Conservation (phyloP, 1,140 invertebrate species). For the Calliopsis andreniformis region DNA sequence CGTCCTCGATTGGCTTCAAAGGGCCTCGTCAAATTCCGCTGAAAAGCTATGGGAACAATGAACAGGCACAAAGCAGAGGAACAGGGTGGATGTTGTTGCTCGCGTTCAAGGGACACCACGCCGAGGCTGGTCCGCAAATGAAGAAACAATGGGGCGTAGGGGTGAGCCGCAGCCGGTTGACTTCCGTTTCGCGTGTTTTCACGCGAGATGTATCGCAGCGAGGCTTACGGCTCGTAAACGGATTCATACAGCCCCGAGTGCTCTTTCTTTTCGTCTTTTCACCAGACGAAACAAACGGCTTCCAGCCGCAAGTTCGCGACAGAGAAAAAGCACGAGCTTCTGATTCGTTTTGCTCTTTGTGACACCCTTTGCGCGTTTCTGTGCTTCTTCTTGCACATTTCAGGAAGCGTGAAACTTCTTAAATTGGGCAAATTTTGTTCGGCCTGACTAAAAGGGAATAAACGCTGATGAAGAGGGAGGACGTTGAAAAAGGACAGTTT, state of each 20-base stretch:
- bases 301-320: not conserved
- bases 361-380: not conserved
- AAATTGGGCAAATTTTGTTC: too few species aligned
- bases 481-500: too few species aligned
- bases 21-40: not conserved
- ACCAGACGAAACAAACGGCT: slow-evolving; percentile 28
- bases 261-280: slow-evolving; percentile 4
- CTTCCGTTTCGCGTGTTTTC: slow-evolving; percentile 19
- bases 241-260: slow-evolving; percentile 31
- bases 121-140: slow-evolving; percentile 2
- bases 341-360: not conserved
- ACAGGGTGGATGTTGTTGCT: slow-evolving; percentile 8
- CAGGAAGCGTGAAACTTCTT: too few species aligned
- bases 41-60: not conserved
- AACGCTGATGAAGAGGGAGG: too few species aligned
- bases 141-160: slow-evolving; percentile 19
- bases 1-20: too few species aligned
- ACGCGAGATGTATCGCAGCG: not conserved
- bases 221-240: slow-evolving; percentile 26
- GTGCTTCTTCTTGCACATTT: too few species aligned
- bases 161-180: slow-evolving; percentile 6
- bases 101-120: slow-evolving; percentile 6
- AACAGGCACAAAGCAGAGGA: not conserved
- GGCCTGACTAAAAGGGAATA: not conserved
- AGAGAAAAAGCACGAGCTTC: not conserved